Percentiles rank a stretch among this genome's conserved stretches.
Evolutionary conservation across 2,888 invertebrate species (phyloP).

Genomic region (Physocephala rufipes): DNA sequence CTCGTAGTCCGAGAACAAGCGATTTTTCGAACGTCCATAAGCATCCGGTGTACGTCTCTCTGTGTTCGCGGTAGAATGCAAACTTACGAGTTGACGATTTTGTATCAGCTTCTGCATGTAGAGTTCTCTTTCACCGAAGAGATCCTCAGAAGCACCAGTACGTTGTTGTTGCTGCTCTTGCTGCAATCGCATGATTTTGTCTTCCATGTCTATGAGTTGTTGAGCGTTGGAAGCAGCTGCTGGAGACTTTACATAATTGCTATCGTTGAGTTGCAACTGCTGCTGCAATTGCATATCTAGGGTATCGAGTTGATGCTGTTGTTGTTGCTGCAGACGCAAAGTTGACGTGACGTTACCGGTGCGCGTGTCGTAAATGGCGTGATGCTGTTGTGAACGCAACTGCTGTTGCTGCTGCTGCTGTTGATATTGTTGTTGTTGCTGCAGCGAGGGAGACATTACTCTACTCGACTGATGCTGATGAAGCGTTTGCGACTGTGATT

Average conservation of each 20-base stretch:
- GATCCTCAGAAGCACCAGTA: conserved; percentile 56
- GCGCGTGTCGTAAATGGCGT: conserved; percentile 69
- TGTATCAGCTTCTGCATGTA: conserved; percentile 65
- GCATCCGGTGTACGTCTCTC: conserved; percentile 86
- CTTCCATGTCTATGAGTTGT: conserved; percentile 58
- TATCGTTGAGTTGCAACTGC: conserved; percentile 62
- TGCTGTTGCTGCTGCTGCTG: conserved; percentile 45
- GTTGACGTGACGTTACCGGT: conserved; percentile 65
- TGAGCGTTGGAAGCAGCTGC: conserved; percentile 37
- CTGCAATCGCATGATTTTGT: conserved; percentile 54
- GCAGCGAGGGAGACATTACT: conserved; percentile 61
- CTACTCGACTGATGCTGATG: conserved; percentile 66
- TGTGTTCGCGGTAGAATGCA: conserved; percentile 60
- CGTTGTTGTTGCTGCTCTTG: conserved; percentile 50
- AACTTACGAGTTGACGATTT: conserved; percentile 55
- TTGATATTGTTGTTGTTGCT: conserved; percentile 51
- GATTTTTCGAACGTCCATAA: conserved; percentile 74
- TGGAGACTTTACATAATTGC: conserved; percentile 46
- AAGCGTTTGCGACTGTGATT: conserved; percentile 45
- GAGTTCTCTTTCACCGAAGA: conserved; percentile 63
- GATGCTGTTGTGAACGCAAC: conserved; percentile 64
- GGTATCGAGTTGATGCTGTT: conserved; percentile 55
- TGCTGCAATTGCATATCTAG: conserved; percentile 59
- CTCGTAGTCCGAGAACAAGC: conserved; percentile 75
- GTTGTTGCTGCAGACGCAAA: conserved; percentile 56